Conservation (phyloP, 2,113 vertebrate genomes). For the Python bivittatus region DNA sequence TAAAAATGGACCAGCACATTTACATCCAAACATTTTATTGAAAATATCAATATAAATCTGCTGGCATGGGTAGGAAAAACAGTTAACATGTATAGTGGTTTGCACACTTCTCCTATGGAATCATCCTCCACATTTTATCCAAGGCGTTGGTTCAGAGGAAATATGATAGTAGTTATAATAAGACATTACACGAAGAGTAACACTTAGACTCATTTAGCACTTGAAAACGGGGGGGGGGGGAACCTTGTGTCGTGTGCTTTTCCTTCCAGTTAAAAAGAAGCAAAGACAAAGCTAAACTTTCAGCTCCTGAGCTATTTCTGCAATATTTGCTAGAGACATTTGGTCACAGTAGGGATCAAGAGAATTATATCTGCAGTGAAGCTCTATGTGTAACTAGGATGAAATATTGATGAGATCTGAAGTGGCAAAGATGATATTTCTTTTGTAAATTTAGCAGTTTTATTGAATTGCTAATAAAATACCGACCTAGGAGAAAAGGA, state of each 20-base stretch:
- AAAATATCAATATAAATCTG: not conserved
- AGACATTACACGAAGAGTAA: not conserved
- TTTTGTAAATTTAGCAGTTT: slow-evolving; percentile 33
- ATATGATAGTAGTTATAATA: not conserved
- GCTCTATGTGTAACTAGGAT: slow-evolving; percentile 36
- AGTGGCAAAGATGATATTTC: slow-evolving; percentile 39
- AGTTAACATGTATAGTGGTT: not conserved
- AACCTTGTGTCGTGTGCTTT: not conserved
- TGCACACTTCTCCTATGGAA: not conserved
- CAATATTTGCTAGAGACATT: slow-evolving; percentile 39
- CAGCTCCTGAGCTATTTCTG: slow-evolving; percentile 18
- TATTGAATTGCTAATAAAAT: slow-evolving; percentile 35
- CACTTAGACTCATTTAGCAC: not conserved
- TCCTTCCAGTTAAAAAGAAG: not conserved
- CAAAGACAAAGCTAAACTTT: not conserved
- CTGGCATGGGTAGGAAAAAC: not conserved
- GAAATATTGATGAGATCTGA: slow-evolving; percentile 13
- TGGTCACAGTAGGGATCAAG: slow-evolving; percentile 43
- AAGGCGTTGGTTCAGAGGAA: not conserved
- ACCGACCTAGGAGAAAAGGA: slow-evolving; percentile 16
- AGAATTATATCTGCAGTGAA: slow-evolving; percentile 28
- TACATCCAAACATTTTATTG: not conserved
- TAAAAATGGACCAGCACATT: not conserved
- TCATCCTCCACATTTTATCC: not conserved
- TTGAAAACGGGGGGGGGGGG: not conserved